Evolutionary conservation across 2,113 vertebrate species (phyloP).

Genomic region (Gymnarchus niloticus): DNA sequence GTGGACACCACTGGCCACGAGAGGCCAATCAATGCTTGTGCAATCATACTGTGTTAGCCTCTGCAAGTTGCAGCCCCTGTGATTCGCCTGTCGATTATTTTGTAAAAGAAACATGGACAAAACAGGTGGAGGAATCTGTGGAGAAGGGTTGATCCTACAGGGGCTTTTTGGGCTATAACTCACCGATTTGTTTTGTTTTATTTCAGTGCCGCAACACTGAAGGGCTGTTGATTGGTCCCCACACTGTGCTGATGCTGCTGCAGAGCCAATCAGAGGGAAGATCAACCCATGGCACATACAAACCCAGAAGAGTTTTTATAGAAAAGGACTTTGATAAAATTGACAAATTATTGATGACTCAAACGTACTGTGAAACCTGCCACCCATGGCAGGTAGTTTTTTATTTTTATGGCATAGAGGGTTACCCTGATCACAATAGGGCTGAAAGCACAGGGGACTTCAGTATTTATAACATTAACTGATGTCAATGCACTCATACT

Average conservation of each 20-base stretch:
- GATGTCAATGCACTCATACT: not conserved
- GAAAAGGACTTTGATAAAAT: conserved; percentile 68
- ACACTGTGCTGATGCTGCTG: conserved; percentile 56
- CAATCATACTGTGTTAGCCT: not conserved
- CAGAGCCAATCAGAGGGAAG: conserved; percentile 36
- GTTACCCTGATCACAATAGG: not conserved
- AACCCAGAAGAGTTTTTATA: conserved; percentile 61
- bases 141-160: not conserved
- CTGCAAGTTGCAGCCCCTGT: not conserved
- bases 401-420: not conserved
- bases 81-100: not conserved
- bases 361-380: not conserved
- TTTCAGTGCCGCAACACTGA: conserved; percentile 80
- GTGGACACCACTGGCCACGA: not conserved
- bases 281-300: conserved; percentile 58
- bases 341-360: conserved; percentile 38
- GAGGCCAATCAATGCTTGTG: not conserved
- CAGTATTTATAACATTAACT: conserved; percentile 18
- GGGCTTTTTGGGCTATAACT: not conserved
- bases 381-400: not conserved
- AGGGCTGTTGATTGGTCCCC: conserved; percentile 68
- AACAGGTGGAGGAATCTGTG: not conserved
- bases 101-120: not conserved
- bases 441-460: conserved; percentile 22
- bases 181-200: conserved; percentile 57